phyloP scores from a whole-genome alignment of 2,888 invertebrate genomes.

The Drosophila bunnanda region DNA sequence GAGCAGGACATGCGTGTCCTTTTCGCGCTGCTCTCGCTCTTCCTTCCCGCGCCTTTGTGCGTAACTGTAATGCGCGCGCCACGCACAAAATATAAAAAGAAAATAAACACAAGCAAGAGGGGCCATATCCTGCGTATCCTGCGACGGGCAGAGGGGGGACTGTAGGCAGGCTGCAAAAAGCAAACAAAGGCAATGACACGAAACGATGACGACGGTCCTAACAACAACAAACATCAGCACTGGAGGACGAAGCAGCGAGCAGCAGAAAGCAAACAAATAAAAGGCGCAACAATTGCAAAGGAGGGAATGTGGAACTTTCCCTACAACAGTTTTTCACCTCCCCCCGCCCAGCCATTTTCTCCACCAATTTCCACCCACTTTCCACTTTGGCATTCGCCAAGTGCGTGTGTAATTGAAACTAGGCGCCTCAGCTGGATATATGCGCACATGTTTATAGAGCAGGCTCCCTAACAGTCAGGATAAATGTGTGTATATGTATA shows the following conservation, averaged over 20 bases:
- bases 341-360: background rate
- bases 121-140: slow-evolving; percentile 21
- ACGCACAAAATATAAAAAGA: slow-evolving; percentile 69
- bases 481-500: slow-evolving; percentile 8
- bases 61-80: slow-evolving; percentile 62
- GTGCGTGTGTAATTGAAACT: slow-evolving; percentile 79
- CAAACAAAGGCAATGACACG: slow-evolving; percentile 81
- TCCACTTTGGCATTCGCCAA: slow-evolving; percentile 56
- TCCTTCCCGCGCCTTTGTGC: slow-evolving; percentile 60
- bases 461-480: slow-evolving; percentile 16
- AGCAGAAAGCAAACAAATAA: slow-evolving; percentile 75
- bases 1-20: slow-evolving; percentile 59
- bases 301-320: slow-evolving; percentile 33
- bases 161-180: slow-evolving; percentile 56
- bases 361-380: slow-evolving; percentile 3
- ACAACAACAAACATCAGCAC: slow-evolving; percentile 50
- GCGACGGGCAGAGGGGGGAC: background rate
- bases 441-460: slow-evolving; percentile 35
- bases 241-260: slow-evolving; percentile 21
- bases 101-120: slow-evolving; percentile 67
- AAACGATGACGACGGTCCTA: slow-evolving; percentile 63
- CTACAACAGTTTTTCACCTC: background rate
- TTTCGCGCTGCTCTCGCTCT: slow-evolving; percentile 36
- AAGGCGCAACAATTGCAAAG: slow-evolving; percentile 77
- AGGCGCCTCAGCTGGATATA: slow-evolving; percentile 47